phyloP scores from a whole-genome alignment of 2,113 vertebrate genomes.

The Erinaceus europaeus region DNA sequence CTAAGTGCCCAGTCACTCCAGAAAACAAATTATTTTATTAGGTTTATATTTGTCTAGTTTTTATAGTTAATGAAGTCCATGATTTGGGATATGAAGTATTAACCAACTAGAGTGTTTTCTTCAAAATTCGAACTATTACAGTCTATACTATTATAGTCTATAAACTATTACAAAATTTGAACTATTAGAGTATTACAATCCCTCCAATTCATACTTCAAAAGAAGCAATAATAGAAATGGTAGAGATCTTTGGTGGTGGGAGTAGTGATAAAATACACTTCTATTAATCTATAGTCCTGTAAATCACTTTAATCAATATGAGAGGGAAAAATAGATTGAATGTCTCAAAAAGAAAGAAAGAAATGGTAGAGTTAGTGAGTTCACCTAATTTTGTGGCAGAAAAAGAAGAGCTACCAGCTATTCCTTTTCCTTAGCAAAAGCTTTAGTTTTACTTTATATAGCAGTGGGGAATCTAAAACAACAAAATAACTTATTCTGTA shows the following conservation, averaged over 20 bases:
- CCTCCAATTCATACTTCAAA: no score
- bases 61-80: not conserved
- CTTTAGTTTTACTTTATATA: not conserved
- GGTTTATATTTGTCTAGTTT: not conserved
- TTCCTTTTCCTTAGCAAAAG: not conserved
- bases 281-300: no score
- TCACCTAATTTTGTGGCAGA: not conserved
- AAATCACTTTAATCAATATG: no score
- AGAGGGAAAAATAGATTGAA: no score
- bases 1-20: not conserved
- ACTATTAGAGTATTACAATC: no score
- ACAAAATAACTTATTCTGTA: not conserved
- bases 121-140: slow-evolving; percentile 31
- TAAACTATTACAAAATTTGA: no score
- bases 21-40: not conserved
- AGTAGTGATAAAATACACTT: no score
- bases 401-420: not conserved
- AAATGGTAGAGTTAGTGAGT: not conserved
- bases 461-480: not conserved
- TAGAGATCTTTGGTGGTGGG: no score
- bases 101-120: not conserved
- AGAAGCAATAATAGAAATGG: no score
- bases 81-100: not conserved
- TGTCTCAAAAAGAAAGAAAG: no score
- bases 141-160: no score